Evolutionary conservation across 2,888 invertebrate species (phyloP).

Genomic region (Cataglyphis albicans): DNA sequence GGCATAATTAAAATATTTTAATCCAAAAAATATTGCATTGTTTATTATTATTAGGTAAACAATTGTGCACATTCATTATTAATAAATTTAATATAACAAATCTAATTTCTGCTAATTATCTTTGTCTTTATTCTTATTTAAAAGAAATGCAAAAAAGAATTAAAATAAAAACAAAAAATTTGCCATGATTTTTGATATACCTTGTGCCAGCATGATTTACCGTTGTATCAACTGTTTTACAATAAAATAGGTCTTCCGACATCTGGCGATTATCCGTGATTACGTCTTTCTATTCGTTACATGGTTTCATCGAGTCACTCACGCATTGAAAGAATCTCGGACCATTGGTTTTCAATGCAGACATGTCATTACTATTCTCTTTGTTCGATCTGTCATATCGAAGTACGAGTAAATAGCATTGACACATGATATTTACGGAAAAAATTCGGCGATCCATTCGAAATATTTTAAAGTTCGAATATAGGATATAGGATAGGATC

Average conservation of each 20-base stretch:
- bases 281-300: slow-evolving; percentile 20
- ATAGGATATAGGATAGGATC: neutral
- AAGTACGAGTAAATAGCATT: slow-evolving; percentile 2
- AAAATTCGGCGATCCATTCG: neutral
- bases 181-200: neutral
- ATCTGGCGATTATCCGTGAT: slow-evolving; percentile 42
- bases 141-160: neutral
- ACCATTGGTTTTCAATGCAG: slow-evolving; percentile 9
- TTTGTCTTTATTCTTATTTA: neutral
- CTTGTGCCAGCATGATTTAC: neutral
- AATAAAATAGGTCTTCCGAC: slow-evolving; percentile 42
- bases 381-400: slow-evolving; percentile 20
- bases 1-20: neutral
- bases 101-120: neutral
- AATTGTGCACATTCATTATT: neutral
- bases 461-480: neutral
- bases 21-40: neutral
- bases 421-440: neutral
- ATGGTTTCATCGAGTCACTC: slow-evolving; percentile 41
- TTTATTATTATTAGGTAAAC: neutral
- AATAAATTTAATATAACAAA: slow-evolving; percentile 6
- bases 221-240: slow-evolving; percentile 3
- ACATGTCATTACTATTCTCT: slow-evolving; percentile 7
- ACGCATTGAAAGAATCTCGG: neutral
- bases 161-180: neutral